Conservation (phyloP, 2,113 vertebrate genomes). For the Chitala chitala region DNA sequence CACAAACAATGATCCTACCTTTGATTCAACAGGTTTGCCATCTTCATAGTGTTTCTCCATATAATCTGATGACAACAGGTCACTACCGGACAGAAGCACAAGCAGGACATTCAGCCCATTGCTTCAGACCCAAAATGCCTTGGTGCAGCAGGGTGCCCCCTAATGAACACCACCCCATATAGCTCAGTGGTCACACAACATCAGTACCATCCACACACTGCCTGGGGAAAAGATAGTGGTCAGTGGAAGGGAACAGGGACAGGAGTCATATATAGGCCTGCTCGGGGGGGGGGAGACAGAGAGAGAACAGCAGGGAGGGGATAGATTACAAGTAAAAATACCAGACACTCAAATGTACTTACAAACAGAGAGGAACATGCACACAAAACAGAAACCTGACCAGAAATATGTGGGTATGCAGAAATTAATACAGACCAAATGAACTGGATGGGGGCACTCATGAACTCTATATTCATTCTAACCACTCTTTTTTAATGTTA, state of each 20-base stretch:
- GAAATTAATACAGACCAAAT: too few relatives aligned
- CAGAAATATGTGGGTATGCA: too few relatives aligned
- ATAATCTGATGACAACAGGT: constrained; percentile 88
- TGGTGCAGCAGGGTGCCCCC: neutral
- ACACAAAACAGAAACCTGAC: too few relatives aligned
- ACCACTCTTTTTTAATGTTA: neutral
- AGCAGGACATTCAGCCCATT: neutral
- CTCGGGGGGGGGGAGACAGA: too few relatives aligned
- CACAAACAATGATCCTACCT: constrained; percentile 64
- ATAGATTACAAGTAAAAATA: neutral
- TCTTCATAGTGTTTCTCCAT: constrained; percentile 90
- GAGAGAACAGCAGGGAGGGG: neutral
- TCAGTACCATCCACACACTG: neutral
- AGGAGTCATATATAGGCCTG: too few relatives aligned
- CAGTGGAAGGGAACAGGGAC: neutral
- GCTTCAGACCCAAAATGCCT: neutral
- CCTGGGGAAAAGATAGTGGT: neutral
- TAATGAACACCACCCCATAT: too few relatives aligned
- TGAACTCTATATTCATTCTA: neutral
- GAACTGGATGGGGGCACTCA: neutral
- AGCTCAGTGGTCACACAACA: neutral
- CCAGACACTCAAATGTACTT: neutral
- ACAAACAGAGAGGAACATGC: neutral
- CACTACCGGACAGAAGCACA: constrained; percentile 63
- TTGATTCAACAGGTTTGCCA: constrained; percentile 76